Conservation (phyloP, 2,797 vertebrate genomes). For the Galaxias olidus region DNA sequence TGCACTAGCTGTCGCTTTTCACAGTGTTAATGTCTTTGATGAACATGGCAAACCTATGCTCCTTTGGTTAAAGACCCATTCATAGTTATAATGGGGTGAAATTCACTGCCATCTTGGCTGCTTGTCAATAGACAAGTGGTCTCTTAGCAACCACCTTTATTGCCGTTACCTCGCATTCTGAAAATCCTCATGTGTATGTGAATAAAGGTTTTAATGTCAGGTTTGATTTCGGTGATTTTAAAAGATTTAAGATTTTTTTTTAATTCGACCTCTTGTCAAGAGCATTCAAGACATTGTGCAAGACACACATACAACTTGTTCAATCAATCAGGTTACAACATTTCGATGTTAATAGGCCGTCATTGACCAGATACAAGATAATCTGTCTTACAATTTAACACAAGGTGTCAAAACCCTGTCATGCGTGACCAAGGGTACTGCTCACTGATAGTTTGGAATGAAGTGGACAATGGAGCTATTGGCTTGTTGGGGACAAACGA, state of each 20-base stretch:
- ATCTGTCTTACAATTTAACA: conserved; percentile 25
- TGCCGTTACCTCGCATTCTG: conserved; percentile 28
- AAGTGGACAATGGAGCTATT: conserved; percentile 51
- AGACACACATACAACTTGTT: neutral
- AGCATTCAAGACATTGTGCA: neutral
- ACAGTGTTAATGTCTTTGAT: conserved; percentile 16
- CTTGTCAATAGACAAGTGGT: conserved; percentile 37
- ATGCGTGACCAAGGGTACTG: conserved; percentile 51
- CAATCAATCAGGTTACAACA: no score
- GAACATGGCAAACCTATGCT: conserved; percentile 24
- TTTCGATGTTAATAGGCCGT: neutral
- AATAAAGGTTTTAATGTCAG: conserved; percentile 41
- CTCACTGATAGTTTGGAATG: conserved; percentile 56
- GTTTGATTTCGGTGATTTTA: neutral
- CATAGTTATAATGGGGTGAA: conserved; percentile 32
- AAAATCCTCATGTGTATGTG: conserved; percentile 43
- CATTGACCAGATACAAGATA: conserved; percentile 21
- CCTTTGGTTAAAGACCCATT: conserved; percentile 38
- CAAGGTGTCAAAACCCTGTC: conserved; percentile 10
- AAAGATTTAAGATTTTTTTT: neutral
- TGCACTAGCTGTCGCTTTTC: conserved; percentile 3
- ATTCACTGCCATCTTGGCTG: conserved; percentile 37
- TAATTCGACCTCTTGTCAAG: neutral
- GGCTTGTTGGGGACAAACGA: conserved; percentile 52
- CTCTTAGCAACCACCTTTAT: conserved; percentile 70